Percentiles rank a stretch among this genome's conserved stretches.
These are phyloP conservation scores for Myotis brandtii DNA, from an alignment of 2,113 vertebrate species.

Conservation along the genomic window DNA sequence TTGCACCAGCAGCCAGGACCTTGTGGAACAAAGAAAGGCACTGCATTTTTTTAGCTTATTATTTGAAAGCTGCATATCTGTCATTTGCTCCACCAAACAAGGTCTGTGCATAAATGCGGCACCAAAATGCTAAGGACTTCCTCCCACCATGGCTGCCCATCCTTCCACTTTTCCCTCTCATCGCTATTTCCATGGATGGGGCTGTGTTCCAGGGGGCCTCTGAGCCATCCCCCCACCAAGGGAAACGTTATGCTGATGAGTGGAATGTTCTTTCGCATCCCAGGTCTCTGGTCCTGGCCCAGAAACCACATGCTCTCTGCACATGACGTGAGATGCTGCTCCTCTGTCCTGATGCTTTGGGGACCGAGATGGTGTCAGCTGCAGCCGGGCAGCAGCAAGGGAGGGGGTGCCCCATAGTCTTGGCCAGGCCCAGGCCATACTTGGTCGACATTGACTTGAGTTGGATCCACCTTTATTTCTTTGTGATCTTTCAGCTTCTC, in stretches of 20 bases:
- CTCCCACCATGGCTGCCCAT: slow-evolving; percentile 48
- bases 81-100: slow-evolving; percentile 79
- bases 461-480: background rate
- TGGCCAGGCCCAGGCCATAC: background rate
- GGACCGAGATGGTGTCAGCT: background rate
- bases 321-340: slow-evolving; percentile 9
- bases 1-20: slow-evolving; percentile 41
- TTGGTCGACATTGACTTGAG: background rate
- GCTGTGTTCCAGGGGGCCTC: background rate
- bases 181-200: background rate
- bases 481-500: background rate
- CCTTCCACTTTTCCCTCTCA: slow-evolving; percentile 2
- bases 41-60: slow-evolving; percentile 58
- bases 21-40: slow-evolving; percentile 71
- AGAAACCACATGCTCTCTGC: background rate
- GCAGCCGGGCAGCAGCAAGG: background rate
- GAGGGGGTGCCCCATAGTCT: no score
- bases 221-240: slow-evolving; percentile 10
- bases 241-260: background rate
- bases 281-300: background rate
- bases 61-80: slow-evolving; percentile 71
- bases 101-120: slow-evolving; percentile 77
- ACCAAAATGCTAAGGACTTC: slow-evolving; percentile 81
- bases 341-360: background rate
- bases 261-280: background rate